A percentile compares a stretch with the other conserved stretches of the same genome.
These are phyloP conservation scores for Oreochromis tanganicae DNA, from an alignment of 2,113 vertebrate species.

Conservation along the genomic window DNA sequence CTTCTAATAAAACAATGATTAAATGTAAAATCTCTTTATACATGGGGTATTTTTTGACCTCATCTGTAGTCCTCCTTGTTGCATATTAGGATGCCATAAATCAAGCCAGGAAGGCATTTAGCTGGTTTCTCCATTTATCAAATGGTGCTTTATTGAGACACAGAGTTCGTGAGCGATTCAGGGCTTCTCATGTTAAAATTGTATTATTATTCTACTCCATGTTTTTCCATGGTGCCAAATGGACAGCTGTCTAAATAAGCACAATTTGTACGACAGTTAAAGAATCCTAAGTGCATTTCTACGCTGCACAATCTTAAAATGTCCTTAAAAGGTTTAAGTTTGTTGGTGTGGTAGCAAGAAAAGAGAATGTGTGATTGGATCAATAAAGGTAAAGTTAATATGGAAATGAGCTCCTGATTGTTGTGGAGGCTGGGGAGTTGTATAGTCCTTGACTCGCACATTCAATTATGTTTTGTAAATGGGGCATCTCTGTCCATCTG, in stretches of 20 bases:
- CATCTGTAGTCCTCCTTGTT: neutral
- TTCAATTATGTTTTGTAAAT: slow-evolving; percentile 55
- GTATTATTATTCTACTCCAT: neutral
- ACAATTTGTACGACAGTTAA: neutral
- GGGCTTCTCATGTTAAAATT: neutral
- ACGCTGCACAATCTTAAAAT: neutral
- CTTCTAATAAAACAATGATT: neutral
- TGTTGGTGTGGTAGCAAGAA: neutral
- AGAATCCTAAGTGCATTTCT: neutral
- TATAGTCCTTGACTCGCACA: slow-evolving; percentile 55
- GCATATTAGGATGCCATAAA: neutral
- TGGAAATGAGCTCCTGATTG: slow-evolving; percentile 55
- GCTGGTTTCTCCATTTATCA: neutral
- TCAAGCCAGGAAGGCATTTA: neutral
- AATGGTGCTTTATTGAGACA: neutral
- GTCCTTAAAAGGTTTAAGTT: neutral
- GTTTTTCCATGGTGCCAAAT: neutral
- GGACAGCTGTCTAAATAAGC: neutral
- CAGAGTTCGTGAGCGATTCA: neutral
- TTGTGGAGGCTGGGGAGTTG: slow-evolving; percentile 44
- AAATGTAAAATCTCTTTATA: neutral
- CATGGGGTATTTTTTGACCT: neutral
- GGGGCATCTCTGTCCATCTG: slow-evolving; percentile 49
- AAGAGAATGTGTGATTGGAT: slow-evolving; percentile 1
- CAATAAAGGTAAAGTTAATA: slow-evolving; percentile 50